Evolutionary conservation across 2,797 vertebrate genomes (phyloP), one percentile per base, ranked within the genome.

Genomic region (Glossophaga mutica): DNA sequence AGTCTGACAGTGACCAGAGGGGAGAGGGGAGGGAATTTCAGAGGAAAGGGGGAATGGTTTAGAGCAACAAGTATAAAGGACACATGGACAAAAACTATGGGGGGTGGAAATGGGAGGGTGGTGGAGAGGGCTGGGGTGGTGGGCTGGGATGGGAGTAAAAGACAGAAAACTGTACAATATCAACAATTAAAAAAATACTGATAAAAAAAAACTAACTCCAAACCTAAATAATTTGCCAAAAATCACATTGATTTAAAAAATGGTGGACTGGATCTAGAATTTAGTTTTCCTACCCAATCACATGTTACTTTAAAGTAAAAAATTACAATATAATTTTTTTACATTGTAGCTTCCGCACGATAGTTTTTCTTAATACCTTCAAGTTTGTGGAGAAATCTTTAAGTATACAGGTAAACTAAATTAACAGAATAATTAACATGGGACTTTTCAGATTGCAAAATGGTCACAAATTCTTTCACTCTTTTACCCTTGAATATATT

Each of bases 381-480:
- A 79, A 37, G 18, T 76, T 71, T 94, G 16, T 67, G 34, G 18
- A 76, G 6, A 71, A 96, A 62, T 42, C 6, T 94, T 74, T 55
- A 92, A 70, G 21, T 74, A 26, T 44, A 15, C 18, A 10, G 18
- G 15, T 55, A 74, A 76, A 55, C 2, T 68, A 84, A 34, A 77
- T 91, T 73, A 34, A 77, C 14, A 86, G 26, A 89, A 48, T 67
- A 65, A 77, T 81, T 92, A 82, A 90, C 92, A 83, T 86, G 44
- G 22, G 5, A 24, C 19, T 88, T 88, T 22, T 62, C 92, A 71
- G 34, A 52, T 88, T 90, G 9, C 16, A 88, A 81, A 92, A 91
- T 86, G 32, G 22, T 11, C n/a, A 91, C 14, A 83, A n/a, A 83
- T 65, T 82, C 32, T 74, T 93, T 81, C 42, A 79, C 7, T 92